Conservation (phyloP, 2,888 invertebrate genomes). For the Perdita meconis region DNA sequence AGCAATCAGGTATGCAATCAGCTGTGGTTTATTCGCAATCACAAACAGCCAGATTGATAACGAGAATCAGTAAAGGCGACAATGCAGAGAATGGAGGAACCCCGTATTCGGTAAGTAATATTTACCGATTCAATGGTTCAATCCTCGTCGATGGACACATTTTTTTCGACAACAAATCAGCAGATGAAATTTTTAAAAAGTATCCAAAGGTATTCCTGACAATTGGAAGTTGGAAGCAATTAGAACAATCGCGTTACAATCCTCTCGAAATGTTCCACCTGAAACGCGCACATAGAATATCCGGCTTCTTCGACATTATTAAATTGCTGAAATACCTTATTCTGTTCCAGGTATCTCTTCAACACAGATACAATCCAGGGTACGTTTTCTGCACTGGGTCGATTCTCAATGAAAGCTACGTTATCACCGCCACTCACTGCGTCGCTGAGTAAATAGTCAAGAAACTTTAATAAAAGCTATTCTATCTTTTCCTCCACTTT, state of each 20-base stretch:
- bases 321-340: not conserved
- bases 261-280: too few relatives aligned
- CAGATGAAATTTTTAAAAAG: not conserved
- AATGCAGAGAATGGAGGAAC: slow-evolving; percentile 72
- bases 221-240: too few relatives aligned
- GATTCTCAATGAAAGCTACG: slow-evolving; percentile 64
- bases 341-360: slow-evolving; percentile 71
- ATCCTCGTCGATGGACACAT: not conserved
- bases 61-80: slow-evolving; percentile 69
- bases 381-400: slow-evolving; percentile 78
- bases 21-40: slow-evolving; percentile 15
- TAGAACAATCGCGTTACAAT: not conserved
- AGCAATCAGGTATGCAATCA: slow-evolving; percentile 24
- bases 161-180: not conserved
- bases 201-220: too few relatives aligned
- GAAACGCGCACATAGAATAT: not conserved
- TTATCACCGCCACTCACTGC: slow-evolving; percentile 77
- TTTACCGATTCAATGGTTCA: not conserved
- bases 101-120: slow-evolving; percentile 76
- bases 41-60: slow-evolving; percentile 30
- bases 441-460: slow-evolving; percentile 34
- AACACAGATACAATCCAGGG: slow-evolving; percentile 16
- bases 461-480: not conserved
- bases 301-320: not conserved
- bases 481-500: too few relatives aligned